A percentile compares a stretch with the other conserved stretches of the same genome.
These are phyloP conservation scores for Porphyrio hochstetteri DNA, from an alignment of 2,113 vertebrate species.

Conservation along the genomic window DNA sequence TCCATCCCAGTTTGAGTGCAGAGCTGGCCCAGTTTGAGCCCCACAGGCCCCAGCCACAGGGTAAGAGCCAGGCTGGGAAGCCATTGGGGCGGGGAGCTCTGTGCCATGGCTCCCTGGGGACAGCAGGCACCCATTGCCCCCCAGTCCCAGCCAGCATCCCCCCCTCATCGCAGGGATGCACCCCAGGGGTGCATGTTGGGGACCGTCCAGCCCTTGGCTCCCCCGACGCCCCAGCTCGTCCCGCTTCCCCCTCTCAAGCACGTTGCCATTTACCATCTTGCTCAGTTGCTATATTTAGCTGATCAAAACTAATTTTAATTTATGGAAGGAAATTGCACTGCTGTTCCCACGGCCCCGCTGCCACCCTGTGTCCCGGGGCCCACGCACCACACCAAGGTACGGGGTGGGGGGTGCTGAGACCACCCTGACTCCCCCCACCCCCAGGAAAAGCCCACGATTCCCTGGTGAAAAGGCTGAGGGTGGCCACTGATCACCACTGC, in stretches of 20 bases:
- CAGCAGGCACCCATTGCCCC: fast-evolving
- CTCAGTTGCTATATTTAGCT: constrained; percentile 79
- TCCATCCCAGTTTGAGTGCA: not conserved
- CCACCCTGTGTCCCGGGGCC: constrained; percentile 55
- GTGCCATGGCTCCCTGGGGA: not conserved
- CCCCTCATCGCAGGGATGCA: fast-evolving
- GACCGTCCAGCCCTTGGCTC: fast-evolving
- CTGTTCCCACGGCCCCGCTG: constrained; percentile 85
- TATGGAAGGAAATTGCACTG: constrained; percentile 79
- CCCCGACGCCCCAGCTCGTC: not conserved
- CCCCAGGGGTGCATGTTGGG: not conserved
- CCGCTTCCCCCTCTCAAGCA: not conserved
- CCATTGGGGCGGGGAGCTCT: fast-evolving
- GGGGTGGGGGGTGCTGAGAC: not conserved
- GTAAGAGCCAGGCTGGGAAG: not conserved
- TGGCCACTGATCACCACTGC: not conserved
- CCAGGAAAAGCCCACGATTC: not conserved
- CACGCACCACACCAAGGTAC: constrained; percentile 68
- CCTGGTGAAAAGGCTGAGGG: not conserved
- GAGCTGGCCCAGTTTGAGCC: not conserved
- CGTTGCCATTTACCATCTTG: constrained; percentile 21
- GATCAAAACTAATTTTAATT: constrained; percentile 74
- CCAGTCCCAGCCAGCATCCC: fast-evolving
- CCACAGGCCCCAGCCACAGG: fast-evolving
- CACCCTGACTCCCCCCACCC: not conserved